Conservation (phyloP, 2,113 vertebrate genomes). For the Electrona antarctica region DNA sequence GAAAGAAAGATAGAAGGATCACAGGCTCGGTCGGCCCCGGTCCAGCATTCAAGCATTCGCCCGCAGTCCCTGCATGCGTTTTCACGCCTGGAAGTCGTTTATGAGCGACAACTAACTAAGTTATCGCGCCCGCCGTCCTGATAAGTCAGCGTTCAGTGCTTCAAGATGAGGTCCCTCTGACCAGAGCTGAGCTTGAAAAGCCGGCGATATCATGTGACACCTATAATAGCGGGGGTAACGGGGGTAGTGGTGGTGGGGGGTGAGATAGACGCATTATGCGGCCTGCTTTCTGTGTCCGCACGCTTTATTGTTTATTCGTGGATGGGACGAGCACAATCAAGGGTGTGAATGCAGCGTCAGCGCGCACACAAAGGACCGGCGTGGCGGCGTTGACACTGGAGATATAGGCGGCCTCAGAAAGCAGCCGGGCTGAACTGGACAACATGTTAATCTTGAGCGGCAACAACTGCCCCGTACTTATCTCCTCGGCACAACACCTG, state of each 20-base stretch:
- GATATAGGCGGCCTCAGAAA: slow-evolving; percentile 53
- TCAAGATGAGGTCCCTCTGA: slow-evolving; percentile 54
- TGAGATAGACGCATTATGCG: slow-evolving; percentile 48
- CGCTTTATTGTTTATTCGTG: slow-evolving; percentile 54
- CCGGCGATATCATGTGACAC: slow-evolving; percentile 45
- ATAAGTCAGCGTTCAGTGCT: slow-evolving; percentile 69
- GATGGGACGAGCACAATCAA: slow-evolving; percentile 33
- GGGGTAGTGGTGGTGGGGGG: background rate
- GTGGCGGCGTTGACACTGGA: slow-evolving; percentile 57
- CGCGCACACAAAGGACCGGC: slow-evolving; percentile 40
- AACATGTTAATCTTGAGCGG: slow-evolving; percentile 70
- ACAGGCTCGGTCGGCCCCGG: slow-evolving; percentile 58
- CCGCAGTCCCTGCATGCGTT: slow-evolving; percentile 52
- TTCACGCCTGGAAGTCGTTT: slow-evolving; percentile 63
- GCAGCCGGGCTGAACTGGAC: slow-evolving; percentile 41
- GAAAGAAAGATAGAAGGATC: too few relatives aligned
- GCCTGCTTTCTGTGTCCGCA: background rate
- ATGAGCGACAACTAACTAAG: slow-evolving; percentile 56
- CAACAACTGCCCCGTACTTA: slow-evolving; percentile 60
- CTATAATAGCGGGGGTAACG: slow-evolving; percentile 4
- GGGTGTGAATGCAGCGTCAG: slow-evolving; percentile 32
- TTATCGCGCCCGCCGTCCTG: slow-evolving; percentile 46
- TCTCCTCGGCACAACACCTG: slow-evolving; percentile 63
- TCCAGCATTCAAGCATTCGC: slow-evolving; percentile 50
- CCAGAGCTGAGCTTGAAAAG: slow-evolving; percentile 43